Evolutionary conservation across 2,113 vertebrate genomes (phyloP).

Genomic region (Egretta garzetta): DNA sequence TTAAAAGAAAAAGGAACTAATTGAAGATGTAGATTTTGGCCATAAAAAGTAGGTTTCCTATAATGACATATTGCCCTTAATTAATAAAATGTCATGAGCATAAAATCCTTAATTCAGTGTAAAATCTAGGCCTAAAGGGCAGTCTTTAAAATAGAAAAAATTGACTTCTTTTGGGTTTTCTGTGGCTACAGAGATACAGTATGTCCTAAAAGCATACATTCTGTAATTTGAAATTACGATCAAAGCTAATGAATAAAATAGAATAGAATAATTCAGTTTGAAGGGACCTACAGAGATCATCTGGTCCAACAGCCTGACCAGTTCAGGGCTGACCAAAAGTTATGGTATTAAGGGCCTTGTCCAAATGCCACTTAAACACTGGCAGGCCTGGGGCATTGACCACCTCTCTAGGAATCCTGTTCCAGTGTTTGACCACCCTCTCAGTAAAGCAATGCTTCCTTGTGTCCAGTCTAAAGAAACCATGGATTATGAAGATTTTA

Average conservation of each 20-base stretch:
- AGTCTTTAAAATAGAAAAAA: neutral
- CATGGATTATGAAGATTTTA: neutral
- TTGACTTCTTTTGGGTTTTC: neutral
- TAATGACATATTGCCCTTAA: neutral
- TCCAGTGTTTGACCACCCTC: neutral
- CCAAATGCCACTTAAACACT: neutral
- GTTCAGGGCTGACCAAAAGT: neutral
- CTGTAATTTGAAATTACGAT: neutral
- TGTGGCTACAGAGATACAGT: neutral
- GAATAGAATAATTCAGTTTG: neutral
- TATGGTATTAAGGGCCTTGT: neutral
- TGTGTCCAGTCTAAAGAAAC: neutral
- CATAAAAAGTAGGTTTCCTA: neutral
- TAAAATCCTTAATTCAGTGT: neutral
- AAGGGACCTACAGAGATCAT: neutral
- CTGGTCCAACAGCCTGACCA: neutral
- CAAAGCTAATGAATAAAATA: neutral
- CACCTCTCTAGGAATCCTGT: neutral
- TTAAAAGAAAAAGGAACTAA: neutral
- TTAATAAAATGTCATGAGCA: neutral
- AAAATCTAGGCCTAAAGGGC: neutral
- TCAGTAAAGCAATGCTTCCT: neutral
- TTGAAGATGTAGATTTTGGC: neutral
- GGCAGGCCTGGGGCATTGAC: rapidly evolving
- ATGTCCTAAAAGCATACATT: neutral